phyloP scores from a whole-genome alignment of 53 echinoderm and acorn worm species.

The Luidia sarsii region DNA sequence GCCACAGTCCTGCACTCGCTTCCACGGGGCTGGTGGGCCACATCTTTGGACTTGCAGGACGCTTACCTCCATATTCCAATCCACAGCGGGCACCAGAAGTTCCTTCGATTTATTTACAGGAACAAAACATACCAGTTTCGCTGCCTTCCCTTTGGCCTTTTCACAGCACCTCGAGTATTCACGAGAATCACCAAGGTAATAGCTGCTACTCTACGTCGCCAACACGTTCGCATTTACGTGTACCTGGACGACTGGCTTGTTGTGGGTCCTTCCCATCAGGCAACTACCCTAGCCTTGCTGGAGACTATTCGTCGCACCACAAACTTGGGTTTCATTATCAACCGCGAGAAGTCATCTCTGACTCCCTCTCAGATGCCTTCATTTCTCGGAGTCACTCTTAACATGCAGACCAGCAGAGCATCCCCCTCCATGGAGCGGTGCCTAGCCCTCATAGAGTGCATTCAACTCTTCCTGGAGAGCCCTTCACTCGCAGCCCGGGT shows the following conservation, averaged over 20 bases:
- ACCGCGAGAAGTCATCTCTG: slow-evolving; percentile 3
- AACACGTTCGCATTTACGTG: slow-evolving; percentile 16
- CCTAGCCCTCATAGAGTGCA: not conserved
- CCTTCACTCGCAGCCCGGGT: not conserved
- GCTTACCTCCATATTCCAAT: slow-evolving; percentile 19
- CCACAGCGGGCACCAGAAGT: slow-evolving; percentile 9
- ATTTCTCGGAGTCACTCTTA: not conserved
- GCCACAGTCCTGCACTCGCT: slow-evolving; percentile 6
- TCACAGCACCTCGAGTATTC: slow-evolving; percentile 40
- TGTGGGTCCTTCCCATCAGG: not conserved
- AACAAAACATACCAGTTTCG: not conserved
- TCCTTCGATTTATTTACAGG: not conserved
- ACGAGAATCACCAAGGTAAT: slow-evolving; percentile 39
- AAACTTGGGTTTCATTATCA: slow-evolving; percentile 9
- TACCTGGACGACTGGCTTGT: slow-evolving; percentile 41
- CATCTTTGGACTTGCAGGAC: slow-evolving; percentile 23
- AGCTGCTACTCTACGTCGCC: slow-evolving; percentile 1
- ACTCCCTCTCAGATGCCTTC: not conserved
- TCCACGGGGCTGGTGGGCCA: slow-evolving; percentile 16
- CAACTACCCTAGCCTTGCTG: not conserved
- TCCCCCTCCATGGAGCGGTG: not conserved
- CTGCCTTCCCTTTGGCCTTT: slow-evolving; percentile 18
- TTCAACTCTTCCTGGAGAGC: not conserved
- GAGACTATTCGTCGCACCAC: not conserved
- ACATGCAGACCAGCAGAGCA: slow-evolving; percentile 7